Base-by-base conservation (phyloP, 2,797 vertebrate genomes). In the Alfaro cultratus region DNA sequence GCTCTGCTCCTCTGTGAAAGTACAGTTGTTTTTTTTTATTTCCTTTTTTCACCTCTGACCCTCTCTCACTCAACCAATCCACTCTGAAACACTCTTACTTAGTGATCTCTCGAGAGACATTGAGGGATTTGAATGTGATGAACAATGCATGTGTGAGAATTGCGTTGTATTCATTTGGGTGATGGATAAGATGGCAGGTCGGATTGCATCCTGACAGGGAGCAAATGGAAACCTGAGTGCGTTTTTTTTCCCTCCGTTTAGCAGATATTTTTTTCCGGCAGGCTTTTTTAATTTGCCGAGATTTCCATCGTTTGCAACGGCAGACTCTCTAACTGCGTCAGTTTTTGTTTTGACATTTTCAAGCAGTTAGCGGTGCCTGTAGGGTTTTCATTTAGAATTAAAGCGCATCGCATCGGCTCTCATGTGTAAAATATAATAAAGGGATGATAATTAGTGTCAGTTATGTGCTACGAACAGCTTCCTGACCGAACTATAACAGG, bases 101-200 rank as follows among this genome's bases (percentile, higher is more conserved):
- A 78, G 79, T 77, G 84, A 82, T 84, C 81, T 83, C 75, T 2
- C 7, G 45, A 46, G 78, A n/a, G 74, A 72, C 12, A 13, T 23
- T 47, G 60, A 68, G 73, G 83, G 81, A 83, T 90, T 83, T 87
- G 82, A 89, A 86, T 92, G 79, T 80, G 85, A 82, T 76, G 88
- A 89, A 85, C 86, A 85, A 85, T 76, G 78, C 80, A 91, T 78
- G 76, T 88, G 90, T 92, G 88, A 86, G 91, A 93, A 90, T 81
- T 82, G 74, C 82, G 85, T 80, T 89, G 88, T 89, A 90, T 91
- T 94, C 83, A 88, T 94, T 92, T 92, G 81, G 88, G 81, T 93
- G 93, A 93, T 91, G 88, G 91, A 94, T 93, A 87, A 86, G 79
- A 85, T 80, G 77, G 85, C 84, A 76, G 53, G 79, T 81, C 46